Evolutionary conservation across 2,113 vertebrate species (phyloP).

Genomic region (Cynoglossus semilaevis): DNA sequence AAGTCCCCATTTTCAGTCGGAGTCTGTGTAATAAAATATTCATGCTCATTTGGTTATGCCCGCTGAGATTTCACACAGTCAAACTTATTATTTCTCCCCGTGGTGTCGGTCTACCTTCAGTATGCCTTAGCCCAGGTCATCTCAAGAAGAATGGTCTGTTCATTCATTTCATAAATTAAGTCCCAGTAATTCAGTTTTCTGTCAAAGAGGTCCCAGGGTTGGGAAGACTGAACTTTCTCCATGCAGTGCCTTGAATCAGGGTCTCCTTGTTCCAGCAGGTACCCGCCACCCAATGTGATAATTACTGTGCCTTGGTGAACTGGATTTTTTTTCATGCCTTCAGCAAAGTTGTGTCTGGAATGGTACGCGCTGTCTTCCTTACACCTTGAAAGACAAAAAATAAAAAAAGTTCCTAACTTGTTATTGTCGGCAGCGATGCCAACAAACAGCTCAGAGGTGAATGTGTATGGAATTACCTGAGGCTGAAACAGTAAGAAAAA

Average conservation of each 20-base stretch:
- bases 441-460: background rate
- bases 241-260: slow-evolving; percentile 24
- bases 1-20: background rate
- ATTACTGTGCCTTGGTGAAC: slow-evolving; percentile 21
- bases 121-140: background rate
- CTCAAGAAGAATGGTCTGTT: slow-evolving; percentile 1
- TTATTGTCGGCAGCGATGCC: background rate
- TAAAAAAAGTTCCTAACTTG: background rate
- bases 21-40: background rate
- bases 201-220: slow-evolving; percentile 26
- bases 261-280: slow-evolving; percentile 31
- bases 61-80: slow-evolving; percentile 1
- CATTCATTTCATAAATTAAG: slow-evolving; percentile 15
- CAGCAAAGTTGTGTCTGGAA: slow-evolving; percentile 24
- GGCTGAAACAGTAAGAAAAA: slow-evolving; percentile 11
- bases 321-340: slow-evolving; percentile 22
- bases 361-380: slow-evolving; percentile 10
- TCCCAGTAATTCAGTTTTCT: slow-evolving; percentile 41
- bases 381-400: slow-evolving; percentile 11
- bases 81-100: background rate
- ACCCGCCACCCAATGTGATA: slow-evolving; percentile 41
- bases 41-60: background rate
- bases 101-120: background rate
- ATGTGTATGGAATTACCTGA: slow-evolving; percentile 3
- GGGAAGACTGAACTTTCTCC: slow-evolving; percentile 16